Conservation (phyloP, 92 coral and sea anemone genomes). For the Phenganax subtilis region DNA sequence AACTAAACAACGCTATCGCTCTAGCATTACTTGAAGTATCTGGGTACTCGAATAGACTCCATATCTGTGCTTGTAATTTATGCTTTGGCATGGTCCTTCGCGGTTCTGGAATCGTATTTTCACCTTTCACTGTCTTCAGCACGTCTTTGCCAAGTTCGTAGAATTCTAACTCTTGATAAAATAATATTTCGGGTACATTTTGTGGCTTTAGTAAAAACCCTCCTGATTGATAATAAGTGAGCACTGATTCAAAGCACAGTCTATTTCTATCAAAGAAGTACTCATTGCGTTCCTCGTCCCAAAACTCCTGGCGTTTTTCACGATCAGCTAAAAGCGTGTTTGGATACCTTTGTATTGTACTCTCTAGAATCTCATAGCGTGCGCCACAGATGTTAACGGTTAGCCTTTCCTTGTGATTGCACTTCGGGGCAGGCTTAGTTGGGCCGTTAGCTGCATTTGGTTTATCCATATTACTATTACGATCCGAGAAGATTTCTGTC, state of each 20-base stretch:
- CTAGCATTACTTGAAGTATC: conserved; percentile 85
- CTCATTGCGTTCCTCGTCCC: conserved; percentile 73
- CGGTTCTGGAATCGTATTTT: conserved; percentile 66
- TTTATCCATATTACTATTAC: background rate
- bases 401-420: conserved; percentile 44
- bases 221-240: conserved; percentile 90
- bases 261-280: conserved; percentile 90
- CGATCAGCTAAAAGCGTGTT: conserved; percentile 74
- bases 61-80: conserved; percentile 58
- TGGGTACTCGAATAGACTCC: conserved; percentile 90
- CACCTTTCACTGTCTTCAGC: conserved; percentile 77
- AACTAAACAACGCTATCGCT: conserved; percentile 72
- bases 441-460: conserved; percentile 11
- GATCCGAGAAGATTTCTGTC: background rate
- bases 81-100: conserved; percentile 57
- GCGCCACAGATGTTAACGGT: conserved; percentile 87
- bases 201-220: conserved; percentile 93
- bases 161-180: conserved; percentile 79
- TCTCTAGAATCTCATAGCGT: conserved; percentile 68
- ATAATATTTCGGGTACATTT: conserved; percentile 84
- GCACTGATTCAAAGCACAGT: conserved; percentile 82
- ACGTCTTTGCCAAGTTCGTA: conserved; percentile 94
- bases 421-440: background rate
- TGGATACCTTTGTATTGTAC: conserved; percentile 80
- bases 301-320: conserved; percentile 65